Evolutionary conservation across 2,113 vertebrate genomes (phyloP).

Genomic region (Pedetes capensis): DNA sequence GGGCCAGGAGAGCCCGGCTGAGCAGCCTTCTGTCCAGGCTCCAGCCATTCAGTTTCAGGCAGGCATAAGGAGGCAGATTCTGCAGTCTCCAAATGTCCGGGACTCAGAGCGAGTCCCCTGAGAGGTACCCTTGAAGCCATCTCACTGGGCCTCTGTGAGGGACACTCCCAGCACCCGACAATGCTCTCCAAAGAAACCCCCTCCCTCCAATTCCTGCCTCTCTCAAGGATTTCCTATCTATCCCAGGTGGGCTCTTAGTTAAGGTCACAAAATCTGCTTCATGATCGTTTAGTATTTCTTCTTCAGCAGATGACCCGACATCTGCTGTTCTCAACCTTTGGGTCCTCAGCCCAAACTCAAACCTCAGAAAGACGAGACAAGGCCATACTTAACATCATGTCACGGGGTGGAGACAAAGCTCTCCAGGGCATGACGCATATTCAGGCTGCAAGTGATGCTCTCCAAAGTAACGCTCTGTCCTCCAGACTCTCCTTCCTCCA

Average conservation of each 20-base stretch:
- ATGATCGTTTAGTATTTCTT: background rate
- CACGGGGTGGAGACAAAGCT: background rate
- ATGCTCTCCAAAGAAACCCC: background rate
- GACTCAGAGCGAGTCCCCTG: background rate
- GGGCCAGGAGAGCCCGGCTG: fast-evolving
- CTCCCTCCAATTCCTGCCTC: background rate
- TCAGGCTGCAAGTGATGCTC: background rate
- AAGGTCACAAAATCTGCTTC: background rate
- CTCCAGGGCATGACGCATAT: background rate
- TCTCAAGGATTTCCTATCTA: background rate
- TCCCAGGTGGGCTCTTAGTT: background rate
- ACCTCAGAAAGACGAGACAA: background rate
- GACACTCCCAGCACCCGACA: background rate
- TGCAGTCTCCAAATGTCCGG: background rate
- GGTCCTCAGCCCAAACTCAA: background rate
- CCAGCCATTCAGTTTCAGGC: background rate
- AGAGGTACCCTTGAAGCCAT: background rate
- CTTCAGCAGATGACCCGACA: background rate
- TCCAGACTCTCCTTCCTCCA: background rate
- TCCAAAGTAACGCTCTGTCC: background rate
- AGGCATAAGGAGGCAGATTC: background rate
- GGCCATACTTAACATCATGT: background rate
- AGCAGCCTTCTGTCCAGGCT: background rate
- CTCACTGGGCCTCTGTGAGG: background rate
- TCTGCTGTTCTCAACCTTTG: background rate